These are phyloP conservation scores for Burhinus bistriatus DNA, from an alignment of 2,113 vertebrate species.

Conservation along the genomic window DNA sequence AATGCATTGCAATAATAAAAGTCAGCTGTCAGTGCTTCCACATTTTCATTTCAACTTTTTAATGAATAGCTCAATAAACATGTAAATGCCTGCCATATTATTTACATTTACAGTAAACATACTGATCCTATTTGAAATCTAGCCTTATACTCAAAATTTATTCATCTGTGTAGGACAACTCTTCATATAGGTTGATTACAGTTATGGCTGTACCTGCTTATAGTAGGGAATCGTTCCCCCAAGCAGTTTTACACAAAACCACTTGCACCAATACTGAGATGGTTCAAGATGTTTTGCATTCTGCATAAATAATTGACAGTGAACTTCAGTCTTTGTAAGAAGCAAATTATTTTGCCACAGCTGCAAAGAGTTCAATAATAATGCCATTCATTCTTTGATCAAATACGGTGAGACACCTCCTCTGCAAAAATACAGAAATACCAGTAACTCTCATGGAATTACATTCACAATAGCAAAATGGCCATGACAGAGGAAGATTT, in stretches of 20 bases:
- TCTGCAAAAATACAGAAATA: neutral
- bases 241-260: neutral
- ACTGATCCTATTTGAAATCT: neutral
- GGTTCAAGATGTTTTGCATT: neutral
- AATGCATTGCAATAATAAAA: neutral
- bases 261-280: neutral
- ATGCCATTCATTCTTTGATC: neutral
- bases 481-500: neutral
- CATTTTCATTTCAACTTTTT: neutral
- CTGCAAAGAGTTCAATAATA: neutral
- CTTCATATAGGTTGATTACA: neutral
- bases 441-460: neutral
- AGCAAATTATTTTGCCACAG: neutral
- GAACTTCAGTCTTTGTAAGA: neutral
- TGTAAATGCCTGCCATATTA: neutral
- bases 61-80: neutral
- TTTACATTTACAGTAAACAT: neutral
- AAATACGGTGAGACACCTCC: neutral
- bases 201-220: neutral
- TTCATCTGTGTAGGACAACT: neutral
- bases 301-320: neutral
- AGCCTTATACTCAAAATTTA: neutral
- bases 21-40: neutral
- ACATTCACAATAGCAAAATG: neutral
- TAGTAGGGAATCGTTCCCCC: neutral